Base-by-base conservation (phyloP, 2,797 vertebrate genomes). In the Myotis daubentonii region DNA sequence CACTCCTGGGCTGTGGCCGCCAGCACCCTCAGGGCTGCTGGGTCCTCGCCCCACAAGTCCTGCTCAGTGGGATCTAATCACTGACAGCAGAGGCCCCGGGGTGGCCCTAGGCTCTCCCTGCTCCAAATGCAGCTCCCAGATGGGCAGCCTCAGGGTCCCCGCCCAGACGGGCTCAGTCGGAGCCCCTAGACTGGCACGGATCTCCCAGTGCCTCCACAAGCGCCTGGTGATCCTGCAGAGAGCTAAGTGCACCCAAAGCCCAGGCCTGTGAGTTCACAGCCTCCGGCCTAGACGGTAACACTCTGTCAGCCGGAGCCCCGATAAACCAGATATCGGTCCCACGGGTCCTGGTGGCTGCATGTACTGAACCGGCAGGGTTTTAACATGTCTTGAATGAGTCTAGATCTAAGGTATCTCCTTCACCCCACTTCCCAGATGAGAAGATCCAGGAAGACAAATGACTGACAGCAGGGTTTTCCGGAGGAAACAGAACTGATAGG, bases 21-120 rank as follows among this genome's bases (percentile, higher is more conserved):
- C n/a, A 6, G 75, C 36, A 30, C 36, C 23, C 51, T n/a, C 25
- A 5, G 81, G 38, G n/a, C 41, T 12, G 66, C 88, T 3, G 22
- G 62, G 55, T 33, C 66, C 41, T 82, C 20, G 13, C 33, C 30
- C 19, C 19, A 30, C 23, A 23, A 49, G 71, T 19, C 13, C 5
- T 13, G 33, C 74, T 36, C 80, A 1, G 0, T 2, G 25, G 22
- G 8, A 11, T 49, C 49, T 83, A 6, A 20, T 28, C 65, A 22
- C 51, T 62, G 11, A 79, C 13, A 44, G 62, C 72, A 55, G 57
- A 44, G 36, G 41, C 11, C 79, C 25, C 5, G 0, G 2, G n/a
- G 71, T 3, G 38, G 72, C 41, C 66, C 20, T 0, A 51, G 22
- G 25, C 41, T 57, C 6, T n/a, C 41, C 1, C 7, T 0, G 2